phyloP scores from a whole-genome alignment of 2,888 invertebrate species.

The Labia minor region DNA sequence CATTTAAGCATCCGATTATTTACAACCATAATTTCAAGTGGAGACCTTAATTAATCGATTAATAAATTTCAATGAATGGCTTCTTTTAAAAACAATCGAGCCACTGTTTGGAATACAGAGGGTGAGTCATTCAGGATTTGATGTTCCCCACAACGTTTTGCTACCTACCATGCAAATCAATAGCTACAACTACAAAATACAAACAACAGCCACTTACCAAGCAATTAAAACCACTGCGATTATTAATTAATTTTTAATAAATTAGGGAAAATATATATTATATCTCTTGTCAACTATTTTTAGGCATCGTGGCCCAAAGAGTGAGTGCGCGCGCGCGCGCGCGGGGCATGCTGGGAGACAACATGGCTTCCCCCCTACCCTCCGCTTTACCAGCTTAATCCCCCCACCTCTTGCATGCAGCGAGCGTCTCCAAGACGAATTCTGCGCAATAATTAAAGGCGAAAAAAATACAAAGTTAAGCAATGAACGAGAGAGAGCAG shows the following conservation, averaged over 20 bases:
- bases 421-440: background rate
- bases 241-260: too few relatives aligned
- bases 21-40: background rate
- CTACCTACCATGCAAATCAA: background rate
- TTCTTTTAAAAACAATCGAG: constrained; percentile 1
- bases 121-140: background rate
- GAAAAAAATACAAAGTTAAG: background rate
- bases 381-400: background rate
- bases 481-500: background rate
- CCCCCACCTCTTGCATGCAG: too few relatives aligned
- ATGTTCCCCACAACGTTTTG: background rate
- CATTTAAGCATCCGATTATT: constrained; percentile 4
- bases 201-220: constrained; percentile 1
- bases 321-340: background rate
- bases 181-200: background rate
- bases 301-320: background rate
- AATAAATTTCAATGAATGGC: background rate
- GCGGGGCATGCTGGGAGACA: constrained; percentile 3
- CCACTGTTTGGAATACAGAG: background rate
- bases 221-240: too few relatives aligned
- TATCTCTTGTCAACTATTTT: background rate
- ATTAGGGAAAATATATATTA: background rate
- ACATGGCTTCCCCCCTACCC: background rate
- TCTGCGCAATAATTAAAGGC: constrained; percentile 1
- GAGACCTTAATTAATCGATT: background rate